phyloP scores from a whole-genome alignment of 2,888 invertebrate genomes.

The Ctena decussata region DNA sequence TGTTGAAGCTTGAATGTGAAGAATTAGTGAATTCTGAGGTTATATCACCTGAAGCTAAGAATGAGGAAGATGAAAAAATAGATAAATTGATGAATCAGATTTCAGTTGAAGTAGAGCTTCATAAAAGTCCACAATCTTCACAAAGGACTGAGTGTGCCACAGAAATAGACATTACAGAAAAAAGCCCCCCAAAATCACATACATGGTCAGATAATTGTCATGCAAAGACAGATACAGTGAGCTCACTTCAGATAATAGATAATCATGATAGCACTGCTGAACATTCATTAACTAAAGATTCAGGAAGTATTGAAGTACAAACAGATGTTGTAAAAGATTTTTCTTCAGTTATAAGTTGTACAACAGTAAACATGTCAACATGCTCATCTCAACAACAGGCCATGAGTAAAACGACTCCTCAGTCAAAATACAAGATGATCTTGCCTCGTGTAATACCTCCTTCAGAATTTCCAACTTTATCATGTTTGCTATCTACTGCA shows the following conservation, averaged over 20 bases:
- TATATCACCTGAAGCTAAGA: neutral
- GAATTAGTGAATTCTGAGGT: neutral
- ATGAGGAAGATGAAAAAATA: neutral
- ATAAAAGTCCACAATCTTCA: neutral
- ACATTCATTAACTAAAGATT: too few relatives aligned
- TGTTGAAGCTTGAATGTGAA: neutral
- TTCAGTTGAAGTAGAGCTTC: neutral
- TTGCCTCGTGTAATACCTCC: neutral
- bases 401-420: neutral
- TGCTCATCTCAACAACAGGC: neutral
- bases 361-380: neutral
- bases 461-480: neutral
- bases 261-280: neutral
- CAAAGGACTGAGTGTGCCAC: neutral
- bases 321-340: neutral
- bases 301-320: neutral
- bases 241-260: neutral
- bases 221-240: too few relatives aligned
- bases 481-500: neutral
- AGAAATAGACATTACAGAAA: too few relatives aligned
- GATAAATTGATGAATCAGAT: neutral
- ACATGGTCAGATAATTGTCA: too few relatives aligned
- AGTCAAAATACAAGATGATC: neutral
- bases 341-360: neutral
- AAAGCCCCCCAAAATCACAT: too few relatives aligned